Percentiles rank a stretch among this genome's conserved stretches.
Evolutionary conservation across 2,113 vertebrate species (phyloP).

Genomic region (Leptosomus discolor): DNA sequence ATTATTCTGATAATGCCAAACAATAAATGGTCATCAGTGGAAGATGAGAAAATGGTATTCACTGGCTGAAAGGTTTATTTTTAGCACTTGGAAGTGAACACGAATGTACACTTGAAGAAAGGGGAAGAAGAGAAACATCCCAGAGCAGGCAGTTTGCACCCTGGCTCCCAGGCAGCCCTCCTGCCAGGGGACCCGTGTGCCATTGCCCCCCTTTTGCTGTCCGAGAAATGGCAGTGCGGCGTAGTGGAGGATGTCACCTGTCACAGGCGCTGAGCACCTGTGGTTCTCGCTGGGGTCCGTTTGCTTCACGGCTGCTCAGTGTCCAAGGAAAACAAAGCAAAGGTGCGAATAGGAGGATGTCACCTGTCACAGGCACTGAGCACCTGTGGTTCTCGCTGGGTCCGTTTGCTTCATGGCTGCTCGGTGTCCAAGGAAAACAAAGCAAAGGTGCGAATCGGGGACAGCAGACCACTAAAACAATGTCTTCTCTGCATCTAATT

Average conservation of each 20-base stretch:
- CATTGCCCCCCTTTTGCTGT: fast-evolving
- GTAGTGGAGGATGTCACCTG: neutral
- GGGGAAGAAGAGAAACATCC: neutral
- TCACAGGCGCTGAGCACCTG: neutral
- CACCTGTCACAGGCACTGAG: neutral
- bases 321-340: neutral
- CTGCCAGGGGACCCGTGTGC: neutral
- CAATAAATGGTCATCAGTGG: neutral
- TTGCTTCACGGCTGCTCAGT: fast-evolving
- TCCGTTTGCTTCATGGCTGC: fast-evolving
- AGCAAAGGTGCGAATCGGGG: neutral
- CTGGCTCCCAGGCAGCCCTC: neutral
- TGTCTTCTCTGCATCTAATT: neutral
- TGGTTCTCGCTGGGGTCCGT: neutral
- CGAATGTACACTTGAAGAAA: neutral
- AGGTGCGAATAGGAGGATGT: too few relatives aligned
- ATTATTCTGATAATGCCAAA: neutral
- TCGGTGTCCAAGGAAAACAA: fast-evolving
- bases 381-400: neutral
- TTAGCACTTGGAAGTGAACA: neutral
- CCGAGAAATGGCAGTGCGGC: fast-evolving
- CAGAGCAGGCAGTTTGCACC: neutral
- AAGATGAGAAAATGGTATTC: neutral
- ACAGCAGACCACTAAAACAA: neutral
- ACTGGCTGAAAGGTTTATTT: neutral